Conservation (phyloP, 2,888 invertebrate genomes). For the Nudaria mundana region DNA sequence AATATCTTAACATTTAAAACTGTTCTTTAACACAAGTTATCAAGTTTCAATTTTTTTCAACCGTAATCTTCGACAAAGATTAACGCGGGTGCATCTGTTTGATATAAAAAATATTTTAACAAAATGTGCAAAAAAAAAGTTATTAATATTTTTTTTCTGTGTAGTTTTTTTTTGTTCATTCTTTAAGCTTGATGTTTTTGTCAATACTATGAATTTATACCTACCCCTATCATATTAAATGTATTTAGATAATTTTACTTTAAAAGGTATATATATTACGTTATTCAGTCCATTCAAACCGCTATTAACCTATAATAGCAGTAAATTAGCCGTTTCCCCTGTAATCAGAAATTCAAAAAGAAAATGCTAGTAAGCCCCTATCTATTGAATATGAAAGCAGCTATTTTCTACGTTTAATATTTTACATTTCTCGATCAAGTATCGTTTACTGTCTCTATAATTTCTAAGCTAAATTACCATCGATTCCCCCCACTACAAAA, state of each 20-base stretch:
- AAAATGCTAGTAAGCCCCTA: constrained; percentile 3
- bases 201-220: background rate
- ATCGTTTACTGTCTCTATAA: constrained; percentile 21
- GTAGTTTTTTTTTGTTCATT: constrained; percentile 1
- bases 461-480: constrained; percentile 27
- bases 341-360: background rate
- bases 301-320: background rate
- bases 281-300: too few species aligned
- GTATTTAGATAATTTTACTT: too few species aligned
- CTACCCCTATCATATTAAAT: constrained; percentile 7
- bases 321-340: background rate
- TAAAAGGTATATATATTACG: too few species aligned
- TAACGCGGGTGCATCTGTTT: constrained; percentile 34
- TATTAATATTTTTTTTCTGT: constrained; percentile 20
- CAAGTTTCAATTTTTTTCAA: constrained; percentile 16
- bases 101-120: constrained; percentile 31
- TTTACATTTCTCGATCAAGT: constrained; percentile 25
- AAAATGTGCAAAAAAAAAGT: constrained; percentile 32
- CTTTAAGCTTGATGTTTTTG: constrained; percentile 4
- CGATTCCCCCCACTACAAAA: constrained; percentile 17
- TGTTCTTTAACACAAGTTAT: constrained; percentile 12
- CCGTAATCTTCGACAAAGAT: constrained; percentile 12
- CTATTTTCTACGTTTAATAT: constrained; percentile 15
- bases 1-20: constrained; percentile 15
- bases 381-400: constrained; percentile 2